Conservation (phyloP, 2,113 vertebrate species). For the Montifringilla adamsi region DNA sequence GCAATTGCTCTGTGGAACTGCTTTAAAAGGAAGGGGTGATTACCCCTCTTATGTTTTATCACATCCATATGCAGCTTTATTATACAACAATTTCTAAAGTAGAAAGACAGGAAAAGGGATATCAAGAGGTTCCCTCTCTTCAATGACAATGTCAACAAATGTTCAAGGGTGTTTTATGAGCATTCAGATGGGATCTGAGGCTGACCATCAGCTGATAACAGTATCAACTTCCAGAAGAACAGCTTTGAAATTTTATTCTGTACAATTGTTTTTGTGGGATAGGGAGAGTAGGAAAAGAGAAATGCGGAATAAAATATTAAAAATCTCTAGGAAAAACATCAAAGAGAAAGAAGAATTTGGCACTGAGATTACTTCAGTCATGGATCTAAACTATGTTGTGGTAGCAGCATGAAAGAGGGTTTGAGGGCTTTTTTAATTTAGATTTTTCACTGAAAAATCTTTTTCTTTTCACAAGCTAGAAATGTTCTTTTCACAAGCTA, state of each 20-base stretch:
- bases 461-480: neutral
- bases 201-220: neutral
- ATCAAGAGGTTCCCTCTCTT: neutral
- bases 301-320: neutral
- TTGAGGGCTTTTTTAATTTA: neutral
- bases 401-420: neutral
- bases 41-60: neutral
- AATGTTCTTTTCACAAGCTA: neutral
- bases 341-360: neutral
- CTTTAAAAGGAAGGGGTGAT: neutral
- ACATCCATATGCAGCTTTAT: neutral
- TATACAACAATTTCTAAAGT: neutral
- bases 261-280: neutral
- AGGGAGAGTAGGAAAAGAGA: neutral
- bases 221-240: neutral
- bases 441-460: neutral
- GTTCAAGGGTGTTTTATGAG: neutral
- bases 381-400: neutral
- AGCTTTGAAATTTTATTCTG: neutral
- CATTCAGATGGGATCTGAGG: neutral
- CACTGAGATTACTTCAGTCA: neutral
- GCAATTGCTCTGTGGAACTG: neutral
- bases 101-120: neutral
- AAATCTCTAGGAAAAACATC: conserved; percentile 2
- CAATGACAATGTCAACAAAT: neutral